Evolutionary conservation across 2,888 invertebrate species (phyloP).

Genomic region (Lasioglossum malachurum): DNA sequence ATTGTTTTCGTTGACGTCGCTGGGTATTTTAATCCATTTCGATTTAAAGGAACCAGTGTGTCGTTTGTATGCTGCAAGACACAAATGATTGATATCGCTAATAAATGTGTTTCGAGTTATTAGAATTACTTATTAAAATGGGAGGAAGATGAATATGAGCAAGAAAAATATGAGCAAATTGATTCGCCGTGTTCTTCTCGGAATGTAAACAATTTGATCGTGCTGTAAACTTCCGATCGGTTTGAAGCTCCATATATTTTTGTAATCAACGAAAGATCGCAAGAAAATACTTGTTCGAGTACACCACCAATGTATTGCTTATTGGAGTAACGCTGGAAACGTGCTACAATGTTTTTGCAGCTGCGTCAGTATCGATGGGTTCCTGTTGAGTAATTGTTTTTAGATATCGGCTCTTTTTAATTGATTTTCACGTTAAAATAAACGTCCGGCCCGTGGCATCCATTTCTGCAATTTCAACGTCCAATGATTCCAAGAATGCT

Average conservation of each 20-base stretch:
- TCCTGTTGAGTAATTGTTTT: not conserved
- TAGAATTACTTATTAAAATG: not conserved
- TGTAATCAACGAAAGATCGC: too few species aligned
- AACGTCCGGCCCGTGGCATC: not conserved
- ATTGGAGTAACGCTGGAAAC: not conserved
- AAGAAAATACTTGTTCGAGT: not conserved
- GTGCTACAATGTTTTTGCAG: not conserved
- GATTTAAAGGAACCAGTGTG: too few species aligned
- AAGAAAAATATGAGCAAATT: too few species aligned
- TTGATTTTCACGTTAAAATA: not conserved
- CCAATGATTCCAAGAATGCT: not conserved
- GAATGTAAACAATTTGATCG: too few species aligned
- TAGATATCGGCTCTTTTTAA: not conserved
- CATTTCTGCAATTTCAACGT: not conserved
- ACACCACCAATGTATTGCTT: not conserved
- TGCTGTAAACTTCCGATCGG: not conserved
- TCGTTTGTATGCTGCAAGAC: not conserved
- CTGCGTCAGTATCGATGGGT: too few species aligned
- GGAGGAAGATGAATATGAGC: too few species aligned
- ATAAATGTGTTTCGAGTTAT: not conserved
- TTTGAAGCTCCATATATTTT: too few species aligned
- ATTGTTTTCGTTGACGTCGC: too few species aligned
- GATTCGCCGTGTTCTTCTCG: too few species aligned
- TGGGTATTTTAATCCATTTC: not conserved
- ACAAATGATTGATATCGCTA: not conserved